These are phyloP conservation scores for Stomorhina lunata DNA, from an alignment of 2,888 invertebrate genomes.

Conservation along the genomic window DNA sequence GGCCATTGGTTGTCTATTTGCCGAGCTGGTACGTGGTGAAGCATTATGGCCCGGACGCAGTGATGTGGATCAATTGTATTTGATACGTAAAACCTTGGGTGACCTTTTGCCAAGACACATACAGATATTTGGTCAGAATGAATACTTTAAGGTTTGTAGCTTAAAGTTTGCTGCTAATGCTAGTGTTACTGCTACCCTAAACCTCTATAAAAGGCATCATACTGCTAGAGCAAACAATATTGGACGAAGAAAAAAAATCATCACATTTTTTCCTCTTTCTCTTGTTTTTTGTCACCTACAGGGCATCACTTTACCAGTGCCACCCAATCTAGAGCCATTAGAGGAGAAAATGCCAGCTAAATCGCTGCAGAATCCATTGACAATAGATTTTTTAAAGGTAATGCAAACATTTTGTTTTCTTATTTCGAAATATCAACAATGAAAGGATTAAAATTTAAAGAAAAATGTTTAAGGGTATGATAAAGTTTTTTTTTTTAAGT, in stretches of 20 bases:
- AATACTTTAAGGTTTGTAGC: conserved; percentile 85
- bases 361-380: conserved; percentile 83
- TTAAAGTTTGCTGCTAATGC: not conserved
- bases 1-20: conserved; percentile 97
- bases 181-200: not conserved
- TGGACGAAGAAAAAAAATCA: not conserved
- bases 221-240: not conserved
- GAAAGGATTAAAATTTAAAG: too few relatives aligned
- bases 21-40: conserved; percentile 92
- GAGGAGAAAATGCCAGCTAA: conserved; percentile 92
- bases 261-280: conserved; percentile 61
- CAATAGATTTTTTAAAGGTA: conserved; percentile 93
- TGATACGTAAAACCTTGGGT: conserved; percentile 96
- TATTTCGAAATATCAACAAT: too few relatives aligned
- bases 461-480: too few relatives aligned
- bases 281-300: conserved; percentile 78
- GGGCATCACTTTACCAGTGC: conserved; percentile 95
- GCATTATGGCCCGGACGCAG: conserved; percentile 99
- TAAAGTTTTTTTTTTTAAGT: too few relatives aligned
- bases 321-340: conserved; percentile 90
- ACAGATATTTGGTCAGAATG: conserved; percentile 97
- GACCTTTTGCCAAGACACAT: conserved; percentile 96
- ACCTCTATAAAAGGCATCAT: conserved; percentile 14
- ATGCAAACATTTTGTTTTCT: too few relatives aligned
- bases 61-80: conserved; percentile 98